phyloP scores from a whole-genome alignment of 1,140 invertebrate species.

The Saxidomus purpurata region DNA sequence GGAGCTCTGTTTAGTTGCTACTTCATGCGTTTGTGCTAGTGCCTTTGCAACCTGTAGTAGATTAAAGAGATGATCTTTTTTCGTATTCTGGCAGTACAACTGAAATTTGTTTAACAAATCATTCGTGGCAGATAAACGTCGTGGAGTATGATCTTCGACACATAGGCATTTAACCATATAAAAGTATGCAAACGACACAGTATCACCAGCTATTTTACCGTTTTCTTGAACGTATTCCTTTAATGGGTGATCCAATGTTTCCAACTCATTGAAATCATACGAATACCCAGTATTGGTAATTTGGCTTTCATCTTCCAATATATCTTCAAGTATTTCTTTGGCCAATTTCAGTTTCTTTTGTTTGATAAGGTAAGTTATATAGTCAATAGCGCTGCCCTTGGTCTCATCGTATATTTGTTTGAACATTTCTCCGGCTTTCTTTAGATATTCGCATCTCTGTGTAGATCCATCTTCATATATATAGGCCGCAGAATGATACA shows the following conservation, averaged over 20 bases:
- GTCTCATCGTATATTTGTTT: slow-evolving; percentile 10
- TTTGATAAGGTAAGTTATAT: slow-evolving; percentile 37
- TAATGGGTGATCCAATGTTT: neutral
- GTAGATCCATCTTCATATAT: neutral
- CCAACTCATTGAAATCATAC: neutral
- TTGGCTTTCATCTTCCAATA: neutral
- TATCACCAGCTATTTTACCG: slow-evolving; percentile 18
- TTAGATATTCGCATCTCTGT: slow-evolving; percentile 9
- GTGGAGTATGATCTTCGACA: no score
- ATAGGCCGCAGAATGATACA: slow-evolving; percentile 47
- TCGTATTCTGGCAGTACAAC: no score
- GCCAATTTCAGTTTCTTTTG: neutral
- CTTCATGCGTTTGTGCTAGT: no score
- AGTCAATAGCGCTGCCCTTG: slow-evolving; percentile 20
- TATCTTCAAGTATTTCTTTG: slow-evolving; percentile 6
- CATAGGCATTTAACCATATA: slow-evolving; percentile 9
- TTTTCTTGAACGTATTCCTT: neutral
- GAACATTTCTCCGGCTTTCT: slow-evolving; percentile 14
- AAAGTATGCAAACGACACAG: slow-evolving; percentile 20
- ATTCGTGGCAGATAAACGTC: no score
- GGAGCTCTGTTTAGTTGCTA: no score
- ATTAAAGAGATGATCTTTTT: no score
- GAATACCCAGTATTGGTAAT: neutral
- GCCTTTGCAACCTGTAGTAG: no score
- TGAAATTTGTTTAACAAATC: no score